These are phyloP conservation scores for Drosophila anomalipes DNA, from an alignment of 2,888 invertebrate genomes.

Conservation along the genomic window DNA sequence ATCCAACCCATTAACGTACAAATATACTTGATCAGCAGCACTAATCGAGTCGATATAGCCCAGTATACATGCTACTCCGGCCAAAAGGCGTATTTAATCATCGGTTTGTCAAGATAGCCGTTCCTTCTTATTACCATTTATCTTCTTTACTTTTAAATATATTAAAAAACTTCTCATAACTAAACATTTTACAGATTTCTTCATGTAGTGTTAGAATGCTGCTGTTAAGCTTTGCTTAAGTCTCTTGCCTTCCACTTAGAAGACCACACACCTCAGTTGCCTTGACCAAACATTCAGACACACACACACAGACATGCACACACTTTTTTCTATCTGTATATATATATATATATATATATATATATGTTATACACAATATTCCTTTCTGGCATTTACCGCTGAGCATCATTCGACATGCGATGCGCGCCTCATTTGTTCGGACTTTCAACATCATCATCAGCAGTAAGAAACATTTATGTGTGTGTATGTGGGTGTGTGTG, in stretches of 20 bases:
- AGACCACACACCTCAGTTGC: slow-evolving; percentile 25
- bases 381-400: slow-evolving; percentile 14
- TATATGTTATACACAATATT: background rate
- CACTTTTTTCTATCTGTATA: background rate
- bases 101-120: background rate
- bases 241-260: slow-evolving; percentile 7
- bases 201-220: background rate
- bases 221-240: slow-evolving; percentile 22
- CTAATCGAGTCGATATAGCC: background rate
- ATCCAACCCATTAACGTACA: background rate
- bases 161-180: background rate
- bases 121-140: background rate
- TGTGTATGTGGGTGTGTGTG: slow-evolving; percentile 1
- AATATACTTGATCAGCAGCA: background rate
- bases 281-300: slow-evolving; percentile 17
- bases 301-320: slow-evolving; percentile 1
- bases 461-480: slow-evolving; percentile 28
- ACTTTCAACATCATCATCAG: slow-evolving; percentile 65
- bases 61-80: background rate
- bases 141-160: background rate
- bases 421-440: slow-evolving; percentile 66
- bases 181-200: background rate
- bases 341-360: slow-evolving; percentile 9
- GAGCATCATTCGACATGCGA: slow-evolving; percentile 58
- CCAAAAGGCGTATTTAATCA: background rate